Percentiles rank a stretch among this genome's conserved stretches.
phyloP scores from a whole-genome alignment of 2,888 invertebrate species.

The Conus canariensis region DNA sequence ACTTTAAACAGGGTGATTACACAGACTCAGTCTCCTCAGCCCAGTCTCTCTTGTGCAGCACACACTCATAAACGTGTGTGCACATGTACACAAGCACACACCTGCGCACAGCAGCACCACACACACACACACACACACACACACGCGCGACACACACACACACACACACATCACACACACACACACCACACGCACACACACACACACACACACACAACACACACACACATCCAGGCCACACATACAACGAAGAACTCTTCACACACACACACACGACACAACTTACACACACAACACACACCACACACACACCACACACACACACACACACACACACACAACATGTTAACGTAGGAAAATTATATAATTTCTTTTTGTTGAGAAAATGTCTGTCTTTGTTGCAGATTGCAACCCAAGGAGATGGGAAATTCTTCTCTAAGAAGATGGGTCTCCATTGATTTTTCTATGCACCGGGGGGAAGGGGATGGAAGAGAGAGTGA shows the following conservation, averaged over 20 bases:
- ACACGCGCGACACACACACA: neutral
- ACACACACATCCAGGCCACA: too few relatives aligned
- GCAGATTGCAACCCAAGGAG: slow-evolving; percentile 74
- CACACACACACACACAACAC: too few relatives aligned
- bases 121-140: neutral
- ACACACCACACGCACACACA: too few relatives aligned
- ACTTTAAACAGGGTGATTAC: too few relatives aligned
- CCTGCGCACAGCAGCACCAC: neutral
- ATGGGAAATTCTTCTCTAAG: slow-evolving; percentile 67
- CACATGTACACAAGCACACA: neutral
- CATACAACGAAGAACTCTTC: too few relatives aligned
- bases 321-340: too few relatives aligned
- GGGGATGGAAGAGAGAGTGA: neutral
- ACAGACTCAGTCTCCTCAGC: too few relatives aligned
- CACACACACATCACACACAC: neutral
- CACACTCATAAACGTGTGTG: neutral
- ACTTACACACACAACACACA: too few relatives aligned
- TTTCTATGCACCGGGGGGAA: neutral
- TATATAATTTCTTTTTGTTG: too few relatives aligned
- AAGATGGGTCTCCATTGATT: slow-evolving; percentile 60
- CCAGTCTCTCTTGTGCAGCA: neutral
- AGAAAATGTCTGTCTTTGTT: slow-evolving; percentile 44
- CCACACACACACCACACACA: too few relatives aligned
- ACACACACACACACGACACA: too few relatives aligned
- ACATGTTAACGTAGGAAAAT: too few relatives aligned